phyloP scores from a whole-genome alignment of 2,113 vertebrate genomes.

The Edolisoma coerulescens region DNA sequence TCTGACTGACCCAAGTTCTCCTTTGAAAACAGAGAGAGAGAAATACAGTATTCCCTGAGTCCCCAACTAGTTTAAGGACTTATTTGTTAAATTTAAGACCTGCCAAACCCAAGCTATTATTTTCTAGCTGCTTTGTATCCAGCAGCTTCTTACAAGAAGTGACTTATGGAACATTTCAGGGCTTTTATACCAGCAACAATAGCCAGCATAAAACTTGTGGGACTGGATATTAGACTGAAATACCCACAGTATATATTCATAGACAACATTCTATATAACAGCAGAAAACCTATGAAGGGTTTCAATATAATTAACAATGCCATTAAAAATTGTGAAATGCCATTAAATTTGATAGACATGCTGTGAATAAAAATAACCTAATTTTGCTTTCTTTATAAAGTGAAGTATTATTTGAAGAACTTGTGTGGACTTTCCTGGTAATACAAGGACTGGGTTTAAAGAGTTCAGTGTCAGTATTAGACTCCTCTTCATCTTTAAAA shows the following conservation, averaged over 20 bases:
- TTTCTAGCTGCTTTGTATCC: constrained; percentile 19
- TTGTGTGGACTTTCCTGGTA: not conserved
- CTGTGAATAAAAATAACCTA: not conserved
- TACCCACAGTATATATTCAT: not conserved
- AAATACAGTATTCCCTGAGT: constrained; percentile 13
- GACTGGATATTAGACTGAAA: not conserved
- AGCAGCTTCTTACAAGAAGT: not conserved
- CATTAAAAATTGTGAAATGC: not conserved
- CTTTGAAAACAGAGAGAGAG: constrained; percentile 1
- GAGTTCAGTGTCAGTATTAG: not conserved
- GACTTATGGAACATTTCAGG: constrained; percentile 27
- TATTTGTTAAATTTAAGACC: constrained; percentile 51
- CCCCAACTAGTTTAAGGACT: not conserved
- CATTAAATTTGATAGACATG: not conserved
- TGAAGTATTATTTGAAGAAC: not conserved
- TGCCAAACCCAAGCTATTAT: constrained; percentile 33
- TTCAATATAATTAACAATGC: constrained; percentile 6
- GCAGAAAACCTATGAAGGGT: not conserved
- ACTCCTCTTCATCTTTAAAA: not conserved
- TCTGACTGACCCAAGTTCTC: not conserved
- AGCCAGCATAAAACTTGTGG: not conserved
- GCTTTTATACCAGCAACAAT: constrained; percentile 18
- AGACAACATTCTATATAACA: not conserved
- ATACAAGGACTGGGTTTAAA: not conserved
- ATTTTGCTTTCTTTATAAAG: not conserved